phyloP scores from a whole-genome alignment of 2,113 vertebrate genomes.

The Sinocyclocheilus rhinocerous region DNA sequence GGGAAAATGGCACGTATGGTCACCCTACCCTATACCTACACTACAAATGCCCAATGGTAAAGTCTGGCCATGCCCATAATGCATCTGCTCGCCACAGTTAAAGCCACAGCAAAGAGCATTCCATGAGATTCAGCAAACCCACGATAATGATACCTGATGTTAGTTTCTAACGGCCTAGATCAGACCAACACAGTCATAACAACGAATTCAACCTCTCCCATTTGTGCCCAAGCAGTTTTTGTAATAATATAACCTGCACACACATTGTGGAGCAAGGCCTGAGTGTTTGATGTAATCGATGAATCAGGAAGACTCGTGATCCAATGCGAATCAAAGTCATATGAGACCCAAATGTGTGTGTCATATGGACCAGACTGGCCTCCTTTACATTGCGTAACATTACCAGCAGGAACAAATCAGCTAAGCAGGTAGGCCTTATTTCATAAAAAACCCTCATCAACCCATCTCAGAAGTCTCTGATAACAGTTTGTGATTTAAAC shows the following conservation, averaged over 20 bases:
- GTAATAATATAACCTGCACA: not conserved
- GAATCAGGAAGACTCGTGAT: not conserved
- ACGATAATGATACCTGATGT: conserved; percentile 11
- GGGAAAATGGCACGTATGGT: too few species aligned
- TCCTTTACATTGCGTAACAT: conserved; percentile 1
- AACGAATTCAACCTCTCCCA: not conserved
- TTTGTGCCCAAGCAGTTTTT: too few species aligned
- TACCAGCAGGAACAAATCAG: not conserved
- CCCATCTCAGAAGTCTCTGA: not conserved
- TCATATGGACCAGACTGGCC: conserved; percentile 20
- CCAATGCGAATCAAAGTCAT: not conserved
- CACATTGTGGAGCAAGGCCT: not conserved
- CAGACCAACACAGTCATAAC: not conserved
- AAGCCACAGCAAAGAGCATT: conserved; percentile 13
- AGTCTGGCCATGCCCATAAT: conserved; percentile 26
- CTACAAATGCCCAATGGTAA: too few species aligned
- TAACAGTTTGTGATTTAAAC: not conserved
- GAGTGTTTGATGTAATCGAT: not conserved
- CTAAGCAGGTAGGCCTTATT: not conserved
- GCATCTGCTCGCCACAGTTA: conserved; percentile 20
- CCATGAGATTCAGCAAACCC: not conserved
- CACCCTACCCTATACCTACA: too few species aligned
- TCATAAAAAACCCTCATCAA: not conserved
- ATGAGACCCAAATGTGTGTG: conserved; percentile 21
- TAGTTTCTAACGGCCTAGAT: not conserved